Evolutionary conservation across 2,888 invertebrate species (phyloP), one percentile per base, ranked within the genome.

Genomic region (Dicranocentrus wangi): DNA sequence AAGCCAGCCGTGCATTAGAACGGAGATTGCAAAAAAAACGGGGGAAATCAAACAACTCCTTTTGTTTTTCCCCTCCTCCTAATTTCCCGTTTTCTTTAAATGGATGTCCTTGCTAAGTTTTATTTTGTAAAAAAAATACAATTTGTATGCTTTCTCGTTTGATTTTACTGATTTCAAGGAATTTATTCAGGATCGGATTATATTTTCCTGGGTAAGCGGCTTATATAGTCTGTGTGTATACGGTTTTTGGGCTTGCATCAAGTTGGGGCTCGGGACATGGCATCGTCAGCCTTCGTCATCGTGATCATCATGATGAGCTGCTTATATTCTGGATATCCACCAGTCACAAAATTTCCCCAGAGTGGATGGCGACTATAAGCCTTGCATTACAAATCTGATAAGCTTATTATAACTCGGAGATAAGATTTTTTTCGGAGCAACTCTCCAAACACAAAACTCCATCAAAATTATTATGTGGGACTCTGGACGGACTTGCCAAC

Each of bases 311-410:
- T 51, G 10, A 51, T 51, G 51, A 13, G 3, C 17, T 17, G 13
- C n/a, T n/a, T 32, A 19, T 43, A n/a, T n/a, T n/a, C 60, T 70
- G n/a, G n/a, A 1, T 32, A 25, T 58, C 58, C 58, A 32, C 19
- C 17, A 39, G 68, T 69, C 68, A 68, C 21, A 5, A 58, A 42
- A 71, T 71, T 71, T 71, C 60, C 71, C 60, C 17, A 32, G 71
- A 60, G 71, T 60, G 21, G 43, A 1, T 28, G 32, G 69, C n/a
- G 21, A 28, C 43, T 60, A 47, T 60, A 71, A 71, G 60, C 60
- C 32, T 60, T 43, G 60, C 21, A 58, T 39, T 70, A 42, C 58
- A 71, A 71, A 71, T 71, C 71, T 71, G 71, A 71, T 71, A 71
- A 60, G 71, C 70, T 32, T 70, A 58, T 58, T 70, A 69, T 66